Base-by-base conservation (phyloP, 2,113 vertebrate species). In the Pituophis catenifer region DNA sequence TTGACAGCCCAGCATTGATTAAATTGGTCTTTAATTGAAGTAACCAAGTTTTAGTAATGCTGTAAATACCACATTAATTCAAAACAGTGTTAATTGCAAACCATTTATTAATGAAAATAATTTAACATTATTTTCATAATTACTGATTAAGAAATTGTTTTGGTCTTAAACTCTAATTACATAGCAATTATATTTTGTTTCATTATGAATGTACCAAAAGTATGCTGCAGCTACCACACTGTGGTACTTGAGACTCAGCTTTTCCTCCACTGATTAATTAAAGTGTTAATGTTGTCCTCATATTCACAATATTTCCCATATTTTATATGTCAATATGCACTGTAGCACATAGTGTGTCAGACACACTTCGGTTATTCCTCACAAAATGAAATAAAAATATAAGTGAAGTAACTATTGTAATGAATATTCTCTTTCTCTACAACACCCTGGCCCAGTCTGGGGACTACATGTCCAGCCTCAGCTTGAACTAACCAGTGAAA, bases 11-110 rank as follows among this genome's bases (percentile, higher is more conserved):
- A 94, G 91, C 88, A 94, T 92, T 95, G 65, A 93, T 95, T 95
- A 95, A 97, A 94, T 91, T 96, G 88, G 90, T 95, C 55, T 92
- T 95, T 95, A 96, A 95, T 96, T 96, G 94, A 94, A 95, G 94
- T 93, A 95, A 94, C 86, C 91, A 95, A 96, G 94, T 93, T 70
- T 90, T 93, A 97, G 90, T 59, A 96, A 97, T 94, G 94, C 94
- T 44, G 93, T 95, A 97, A 96, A 96, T 97, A 96, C 23, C 91
- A 81, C 92, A 92, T 92, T 95, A 93, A 95, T 97, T 95, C 89
- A 89, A 96, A 90, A 94, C 52, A 89, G 8, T 90, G 65, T 89
- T 93, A 92, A 95, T 95, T 96, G 93, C 92, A 94, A 94, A 92
- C 94, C 26, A 89, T 55, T 81, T 89, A 86, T 94, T 95, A 93